A percentile compares a stretch with the other conserved stretches of the same genome.
Conservation (phyloP, 2,888 invertebrate genomes). For the Brenthis hecate region DNA sequence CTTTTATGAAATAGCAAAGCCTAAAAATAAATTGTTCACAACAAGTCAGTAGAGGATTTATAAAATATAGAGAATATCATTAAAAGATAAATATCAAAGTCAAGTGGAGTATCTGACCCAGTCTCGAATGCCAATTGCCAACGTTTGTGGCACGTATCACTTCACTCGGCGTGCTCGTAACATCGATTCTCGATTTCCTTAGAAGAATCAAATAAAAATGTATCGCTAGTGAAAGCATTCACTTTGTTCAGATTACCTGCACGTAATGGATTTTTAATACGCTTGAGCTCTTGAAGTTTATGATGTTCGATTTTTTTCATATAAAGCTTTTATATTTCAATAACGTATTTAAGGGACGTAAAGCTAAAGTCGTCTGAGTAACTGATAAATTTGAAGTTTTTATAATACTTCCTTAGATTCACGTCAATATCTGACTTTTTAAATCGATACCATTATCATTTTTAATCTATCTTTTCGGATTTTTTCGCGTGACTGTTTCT, state of each 20-base stretch:
- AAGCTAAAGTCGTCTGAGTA: too few species aligned
- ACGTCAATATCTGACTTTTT: too few species aligned
- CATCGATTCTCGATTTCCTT: conserved; percentile 29
- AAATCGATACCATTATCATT: too few species aligned
- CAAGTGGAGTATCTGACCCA: not conserved
- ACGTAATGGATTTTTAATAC: conserved; percentile 17
- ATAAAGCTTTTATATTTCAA: too few species aligned
- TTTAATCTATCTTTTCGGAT: too few species aligned
- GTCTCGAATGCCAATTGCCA: conserved; percentile 16
- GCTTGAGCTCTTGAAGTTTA: not conserved
- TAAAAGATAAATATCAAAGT: not conserved
- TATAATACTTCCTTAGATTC: too few species aligned
- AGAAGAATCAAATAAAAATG: conserved; percentile 20
- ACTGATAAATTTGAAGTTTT: too few species aligned
- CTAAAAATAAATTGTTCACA: too few species aligned
- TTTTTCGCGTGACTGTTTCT: too few species aligned
- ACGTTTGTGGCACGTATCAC: conserved; percentile 23
- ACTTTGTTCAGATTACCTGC: conserved; percentile 19
- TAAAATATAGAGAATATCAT: not conserved
- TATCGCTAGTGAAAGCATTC: conserved; percentile 16
- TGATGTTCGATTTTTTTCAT: not conserved
- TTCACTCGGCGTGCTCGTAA: conserved; percentile 24
- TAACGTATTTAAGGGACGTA: too few species aligned
- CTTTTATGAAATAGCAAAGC: not conserved
- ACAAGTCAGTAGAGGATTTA: too few species aligned